A percentile compares a stretch with the other conserved stretches of the same genome.
These are phyloP conservation scores for Sterrhoptilus dennistouni DNA, from an alignment of 2,113 vertebrate species.

Conservation along the genomic window DNA sequence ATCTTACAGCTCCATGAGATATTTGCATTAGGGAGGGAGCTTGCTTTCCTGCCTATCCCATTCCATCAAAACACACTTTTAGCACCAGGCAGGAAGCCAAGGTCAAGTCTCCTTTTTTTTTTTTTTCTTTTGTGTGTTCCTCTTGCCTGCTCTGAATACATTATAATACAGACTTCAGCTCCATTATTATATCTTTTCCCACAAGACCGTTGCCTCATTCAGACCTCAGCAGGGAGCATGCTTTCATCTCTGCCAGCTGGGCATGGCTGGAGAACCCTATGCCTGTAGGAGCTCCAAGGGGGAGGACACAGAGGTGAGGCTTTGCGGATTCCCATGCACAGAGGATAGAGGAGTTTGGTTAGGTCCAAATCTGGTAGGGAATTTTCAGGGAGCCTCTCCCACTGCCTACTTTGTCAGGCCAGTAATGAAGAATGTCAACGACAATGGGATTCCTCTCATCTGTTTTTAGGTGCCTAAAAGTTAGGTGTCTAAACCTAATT, in stretches of 20 bases:
- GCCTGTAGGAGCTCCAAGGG: background rate
- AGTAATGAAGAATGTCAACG: accelerated
- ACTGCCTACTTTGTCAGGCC: background rate
- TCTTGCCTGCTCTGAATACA: background rate
- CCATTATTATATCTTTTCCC: background rate
- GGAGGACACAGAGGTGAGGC: background rate
- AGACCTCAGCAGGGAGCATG: background rate
- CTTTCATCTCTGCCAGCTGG: slow-evolving; percentile 31
- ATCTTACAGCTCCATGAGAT: background rate
- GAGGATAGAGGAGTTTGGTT: background rate
- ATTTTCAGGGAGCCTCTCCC: background rate
- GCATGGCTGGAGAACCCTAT: background rate
- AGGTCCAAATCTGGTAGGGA: background rate
- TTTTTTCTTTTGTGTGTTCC: background rate
- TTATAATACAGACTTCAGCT: background rate
- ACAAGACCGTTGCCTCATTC: slow-evolving; percentile 31
- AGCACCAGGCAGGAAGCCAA: slow-evolving; percentile 31
- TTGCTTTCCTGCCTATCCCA: background rate
- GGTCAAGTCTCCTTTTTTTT: background rate
- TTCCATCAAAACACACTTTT: slow-evolving; percentile 13
- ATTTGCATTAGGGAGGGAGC: slow-evolving; percentile 1
- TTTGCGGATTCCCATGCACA: background rate
- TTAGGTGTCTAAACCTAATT: slow-evolving; percentile 24
- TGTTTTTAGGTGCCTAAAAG: slow-evolving; percentile 3
- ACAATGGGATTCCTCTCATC: background rate